phyloP scores from a whole-genome alignment of 2,113 vertebrate genomes.

The Synodontis membranacea region DNA sequence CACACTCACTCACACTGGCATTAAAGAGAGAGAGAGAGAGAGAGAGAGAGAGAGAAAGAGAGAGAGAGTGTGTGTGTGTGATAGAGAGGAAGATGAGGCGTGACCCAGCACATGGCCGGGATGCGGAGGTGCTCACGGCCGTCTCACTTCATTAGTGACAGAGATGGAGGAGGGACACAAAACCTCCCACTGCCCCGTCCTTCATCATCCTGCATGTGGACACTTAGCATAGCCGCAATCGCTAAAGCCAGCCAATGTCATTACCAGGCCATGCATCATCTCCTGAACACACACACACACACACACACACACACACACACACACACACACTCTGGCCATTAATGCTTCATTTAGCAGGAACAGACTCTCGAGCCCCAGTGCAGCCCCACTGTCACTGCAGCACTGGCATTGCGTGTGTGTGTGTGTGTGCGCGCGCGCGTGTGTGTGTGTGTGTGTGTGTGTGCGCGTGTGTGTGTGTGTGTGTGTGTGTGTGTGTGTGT shows the following conservation, averaged over 20 bases:
- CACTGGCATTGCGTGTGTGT: neutral
- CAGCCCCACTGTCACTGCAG: constrained; percentile 1
- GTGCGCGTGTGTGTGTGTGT: neutral
- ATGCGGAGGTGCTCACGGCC: neutral
- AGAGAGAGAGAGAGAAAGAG: neutral
- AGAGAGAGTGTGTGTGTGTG: neutral
- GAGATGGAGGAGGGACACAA: constrained; percentile 24
- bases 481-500: neutral
- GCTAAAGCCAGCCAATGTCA: constrained; percentile 30
- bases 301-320: constrained; percentile 30
- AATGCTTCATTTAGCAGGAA: constrained; percentile 29
- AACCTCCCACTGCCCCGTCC: constrained; percentile 3
- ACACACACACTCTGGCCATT: constrained; percentile 19
- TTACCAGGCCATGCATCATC: constrained; percentile 7
- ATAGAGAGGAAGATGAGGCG: neutral
- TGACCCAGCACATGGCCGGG: constrained; percentile 16
- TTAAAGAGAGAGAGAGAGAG: neutral
- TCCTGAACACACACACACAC: constrained; percentile 27
- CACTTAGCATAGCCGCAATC: constrained; percentile 12
- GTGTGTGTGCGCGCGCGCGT: neutral
- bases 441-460: neutral
- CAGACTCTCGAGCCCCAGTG: constrained; percentile 2
- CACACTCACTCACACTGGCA: neutral
- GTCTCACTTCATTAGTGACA: constrained; percentile 21
- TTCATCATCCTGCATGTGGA: constrained; percentile 18